Percentiles rank a stretch among this genome's conserved stretches.
Evolutionary conservation across 2,797 vertebrate species (phyloP).

Genomic region (Thunnus albacares): DNA sequence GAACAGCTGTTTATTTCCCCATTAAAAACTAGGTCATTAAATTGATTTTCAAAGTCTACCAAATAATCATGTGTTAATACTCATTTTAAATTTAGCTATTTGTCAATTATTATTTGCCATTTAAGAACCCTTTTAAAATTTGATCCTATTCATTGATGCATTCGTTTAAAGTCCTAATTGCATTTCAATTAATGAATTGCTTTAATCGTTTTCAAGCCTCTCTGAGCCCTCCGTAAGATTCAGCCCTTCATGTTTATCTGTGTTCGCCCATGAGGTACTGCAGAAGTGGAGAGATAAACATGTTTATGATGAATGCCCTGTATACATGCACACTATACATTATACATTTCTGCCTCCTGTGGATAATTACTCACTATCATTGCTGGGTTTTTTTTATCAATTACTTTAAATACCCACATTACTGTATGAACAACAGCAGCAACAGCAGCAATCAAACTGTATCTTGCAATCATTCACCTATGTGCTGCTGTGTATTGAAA

Average conservation of each 20-base stretch:
- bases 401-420: constrained; percentile 44
- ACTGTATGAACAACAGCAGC: neutral
- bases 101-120: constrained; percentile 26
- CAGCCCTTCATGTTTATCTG: constrained; percentile 34
- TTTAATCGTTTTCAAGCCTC: constrained; percentile 27
- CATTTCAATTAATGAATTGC: constrained; percentile 32
- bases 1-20: neutral
- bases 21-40: constrained; percentile 38
- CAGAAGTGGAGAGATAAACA: constrained; percentile 54
- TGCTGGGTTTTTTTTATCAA: constrained; percentile 13
- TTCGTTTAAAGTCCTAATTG: constrained; percentile 37
- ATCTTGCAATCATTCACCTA: constrained; percentile 25
- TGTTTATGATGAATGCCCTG: constrained; percentile 42
- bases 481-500: constrained; percentile 45
- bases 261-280: constrained; percentile 35
- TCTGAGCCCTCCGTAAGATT: constrained; percentile 18
- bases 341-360: constrained; percentile 1
- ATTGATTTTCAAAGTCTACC: constrained; percentile 27
- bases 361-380: neutral
- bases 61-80: constrained; percentile 31
- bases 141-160: constrained; percentile 40
- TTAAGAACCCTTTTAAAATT: constrained; percentile 24
- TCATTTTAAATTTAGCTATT: constrained; percentile 28
- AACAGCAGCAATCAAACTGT: constrained; percentile 31
- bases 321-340: constrained; percentile 1